Base-by-base conservation (phyloP, 2,113 vertebrate species). In the Hippocampus barbouri region DNA sequence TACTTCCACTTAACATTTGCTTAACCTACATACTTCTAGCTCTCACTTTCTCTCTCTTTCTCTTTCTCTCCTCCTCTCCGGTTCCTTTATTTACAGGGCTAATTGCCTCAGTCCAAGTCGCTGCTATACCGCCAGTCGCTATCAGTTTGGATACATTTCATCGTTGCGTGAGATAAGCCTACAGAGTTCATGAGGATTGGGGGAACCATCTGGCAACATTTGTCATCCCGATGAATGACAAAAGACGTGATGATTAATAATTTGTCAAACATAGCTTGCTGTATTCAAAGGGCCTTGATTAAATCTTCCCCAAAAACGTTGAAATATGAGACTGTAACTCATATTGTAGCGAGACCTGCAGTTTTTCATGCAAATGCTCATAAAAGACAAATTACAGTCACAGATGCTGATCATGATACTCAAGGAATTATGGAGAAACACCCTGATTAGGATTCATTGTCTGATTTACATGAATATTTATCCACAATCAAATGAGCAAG, bases 171-270 rank as follows among this genome's bases (percentile, higher is more conserved):
- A 74, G 65, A 69, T 40, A 40, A 61, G 27, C 68, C 64, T 56
- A 68, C 75, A 56, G 14, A 47, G 45, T 69, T 59, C 16, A 1
- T 73, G 60, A 14, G 51, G n/a, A 27, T 43, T 40, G 38, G 64
- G 65, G 53, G 76, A 75, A 82, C 83, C 72, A 83, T 70, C 68
- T 76, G 72, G 69, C 78, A 74, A 76, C 57, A 69, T 80, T 15
- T n/a, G 57, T 66, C 54, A 54, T 43, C 68, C 47, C 64, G 66
- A 15, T 21, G 18, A 54, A 60, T 66, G 67, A 66, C 38, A 34
- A 38, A 27, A 38, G 7, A 65, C 27, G 1, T 25, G 10, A 18
- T 23, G 62, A 75, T 66, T 68, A 21, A 67, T 45, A 60, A 43
- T 57, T 70, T 47, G 71, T 77, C 43, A 71, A 78, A 68, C 43